Evolutionary conservation across 2,113 vertebrate genomes (phyloP).

Genomic region (Panthera leo): DNA sequence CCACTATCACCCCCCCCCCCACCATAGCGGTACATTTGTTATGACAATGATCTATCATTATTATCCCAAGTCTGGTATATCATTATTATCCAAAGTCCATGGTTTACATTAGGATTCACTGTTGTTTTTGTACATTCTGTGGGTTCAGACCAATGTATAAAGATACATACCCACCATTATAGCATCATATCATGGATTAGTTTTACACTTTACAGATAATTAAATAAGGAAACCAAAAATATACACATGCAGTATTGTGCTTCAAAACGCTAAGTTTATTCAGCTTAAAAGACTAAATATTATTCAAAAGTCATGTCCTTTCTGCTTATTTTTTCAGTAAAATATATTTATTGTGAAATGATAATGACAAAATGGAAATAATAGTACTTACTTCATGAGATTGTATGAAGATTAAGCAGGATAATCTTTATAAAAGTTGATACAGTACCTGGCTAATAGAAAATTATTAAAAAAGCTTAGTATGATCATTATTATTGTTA

Average conservation of each 20-base stretch:
- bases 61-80: too few species aligned
- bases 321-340: neutral
- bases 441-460: neutral
- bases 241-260: neutral
- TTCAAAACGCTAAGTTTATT: neutral
- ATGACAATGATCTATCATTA: too few species aligned
- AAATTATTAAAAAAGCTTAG: constrained; percentile 9
- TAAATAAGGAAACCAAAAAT: neutral
- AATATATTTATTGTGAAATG: neutral
- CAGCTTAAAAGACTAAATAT: neutral
- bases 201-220: neutral
- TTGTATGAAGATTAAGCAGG: neutral
- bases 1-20: neutral
- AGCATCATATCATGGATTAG: neutral
- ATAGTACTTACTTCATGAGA: neutral
- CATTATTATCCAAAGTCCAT: too few species aligned
- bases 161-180: neutral
- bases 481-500: neutral
- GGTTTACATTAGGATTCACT: neutral
- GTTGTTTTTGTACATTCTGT: neutral
- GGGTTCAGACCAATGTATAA: neutral
- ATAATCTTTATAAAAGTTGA: neutral
- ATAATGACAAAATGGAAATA: constrained; percentile 1
- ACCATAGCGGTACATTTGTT: neutral
- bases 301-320: neutral